Conservation (phyloP, 2,888 invertebrate genomes). For the Hydraecia micacea region DNA sequence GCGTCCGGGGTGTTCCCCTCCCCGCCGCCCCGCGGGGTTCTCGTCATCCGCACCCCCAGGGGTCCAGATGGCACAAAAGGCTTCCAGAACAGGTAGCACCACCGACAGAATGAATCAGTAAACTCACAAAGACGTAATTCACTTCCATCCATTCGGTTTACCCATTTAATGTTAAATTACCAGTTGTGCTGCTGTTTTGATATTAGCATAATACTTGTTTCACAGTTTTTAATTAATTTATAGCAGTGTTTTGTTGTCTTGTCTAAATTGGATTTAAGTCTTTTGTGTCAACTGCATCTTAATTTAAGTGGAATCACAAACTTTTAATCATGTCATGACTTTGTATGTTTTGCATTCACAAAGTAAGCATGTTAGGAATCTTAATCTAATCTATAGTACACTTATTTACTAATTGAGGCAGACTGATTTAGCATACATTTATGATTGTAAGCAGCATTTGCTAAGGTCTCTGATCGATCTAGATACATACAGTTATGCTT, state of each 20-base stretch:
- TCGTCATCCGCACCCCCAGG: constrained; percentile 93
- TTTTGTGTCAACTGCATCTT: constrained; percentile 26
- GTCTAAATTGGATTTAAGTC: constrained; percentile 32
- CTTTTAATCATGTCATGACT: constrained; percentile 17
- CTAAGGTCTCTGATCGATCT: constrained; percentile 35
- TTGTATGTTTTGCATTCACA: not conserved
- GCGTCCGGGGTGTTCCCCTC: constrained; percentile 83
- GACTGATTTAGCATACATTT: constrained; percentile 60
- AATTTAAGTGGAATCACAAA: constrained; percentile 23
- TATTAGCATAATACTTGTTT: constrained; percentile 62
- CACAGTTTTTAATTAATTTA: constrained; percentile 67
- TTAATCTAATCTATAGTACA: not conserved
- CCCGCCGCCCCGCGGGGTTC: constrained; percentile 86
- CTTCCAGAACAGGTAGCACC: constrained; percentile 86
- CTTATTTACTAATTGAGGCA: constrained; percentile 36
- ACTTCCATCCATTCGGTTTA: constrained; percentile 77
- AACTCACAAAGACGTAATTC: constrained; percentile 70
- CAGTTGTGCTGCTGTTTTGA: constrained; percentile 66
- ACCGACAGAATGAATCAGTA: constrained; percentile 47
- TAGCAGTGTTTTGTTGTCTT: constrained; percentile 28
- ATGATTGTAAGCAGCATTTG: constrained; percentile 45
- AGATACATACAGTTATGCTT: constrained; percentile 47
- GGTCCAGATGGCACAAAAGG: constrained; percentile 94
- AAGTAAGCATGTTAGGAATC: constrained; percentile 18
- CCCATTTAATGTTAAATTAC: constrained; percentile 58